Conservation (phyloP, 2,113 vertebrate species). For the Poecile atricapillus region DNA sequence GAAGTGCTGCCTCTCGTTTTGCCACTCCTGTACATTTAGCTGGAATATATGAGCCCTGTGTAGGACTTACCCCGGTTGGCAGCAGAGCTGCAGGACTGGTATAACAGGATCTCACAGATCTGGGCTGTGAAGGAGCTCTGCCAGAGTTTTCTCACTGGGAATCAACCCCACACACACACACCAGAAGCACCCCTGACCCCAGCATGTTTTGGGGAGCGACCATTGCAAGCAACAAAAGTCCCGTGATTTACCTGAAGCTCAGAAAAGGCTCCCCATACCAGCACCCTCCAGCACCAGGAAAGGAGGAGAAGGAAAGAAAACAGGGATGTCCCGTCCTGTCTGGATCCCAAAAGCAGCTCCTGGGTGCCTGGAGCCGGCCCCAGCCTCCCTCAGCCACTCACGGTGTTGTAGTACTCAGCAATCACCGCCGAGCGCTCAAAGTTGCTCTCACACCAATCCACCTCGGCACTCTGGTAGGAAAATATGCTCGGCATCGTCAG, state of each 20-base stretch:
- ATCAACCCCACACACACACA: background rate
- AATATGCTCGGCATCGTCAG: conserved; percentile 79
- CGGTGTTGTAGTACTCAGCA: conserved; percentile 95
- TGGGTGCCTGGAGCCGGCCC: background rate
- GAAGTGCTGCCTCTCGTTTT: background rate
- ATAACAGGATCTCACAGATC: conserved; percentile 45
- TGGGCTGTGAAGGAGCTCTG: background rate
- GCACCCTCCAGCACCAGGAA: background rate
- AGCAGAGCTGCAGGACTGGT: conserved; percentile 57
- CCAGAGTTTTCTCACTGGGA: background rate
- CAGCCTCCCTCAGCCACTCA: conserved; percentile 52
- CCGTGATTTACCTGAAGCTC: background rate
- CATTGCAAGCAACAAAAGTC: background rate
- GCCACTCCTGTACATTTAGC: conserved; percentile 13
- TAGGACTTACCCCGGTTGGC: background rate
- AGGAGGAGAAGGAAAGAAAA: background rate
- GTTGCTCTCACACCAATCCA: conserved; percentile 98
- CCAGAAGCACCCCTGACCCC: background rate
- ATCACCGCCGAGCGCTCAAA: conserved; percentile 83
- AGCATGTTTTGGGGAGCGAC: background rate
- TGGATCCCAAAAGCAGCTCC: background rate
- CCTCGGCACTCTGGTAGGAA: conserved; percentile 87
- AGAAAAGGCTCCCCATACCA: background rate
- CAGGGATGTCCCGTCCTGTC: background rate
- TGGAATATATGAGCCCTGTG: background rate